Base-by-base conservation (phyloP, 2,888 invertebrate species). In the Noctua fimbriata region DNA sequence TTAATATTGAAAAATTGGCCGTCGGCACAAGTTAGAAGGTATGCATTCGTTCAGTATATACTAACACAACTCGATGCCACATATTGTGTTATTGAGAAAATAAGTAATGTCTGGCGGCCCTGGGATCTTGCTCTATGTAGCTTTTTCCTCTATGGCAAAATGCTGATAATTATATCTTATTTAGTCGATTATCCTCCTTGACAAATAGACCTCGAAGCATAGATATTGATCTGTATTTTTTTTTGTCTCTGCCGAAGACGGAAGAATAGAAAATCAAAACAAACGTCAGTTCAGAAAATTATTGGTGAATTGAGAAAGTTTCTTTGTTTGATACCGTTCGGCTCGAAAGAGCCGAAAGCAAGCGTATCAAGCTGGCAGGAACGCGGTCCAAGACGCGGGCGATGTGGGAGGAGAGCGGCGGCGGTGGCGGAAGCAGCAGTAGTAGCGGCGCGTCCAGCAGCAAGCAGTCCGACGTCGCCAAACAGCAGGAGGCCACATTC, bases 401-500 rank as follows among this genome's bases (percentile, higher is more conserved):
- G 60, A 91, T 89, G 92, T 89, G 90, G 90, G 91, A 90, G 75
- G 90, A 89, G 65, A 87, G 82, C 49, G 80, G 84, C 49, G 81
- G 67, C 16, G 67, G 44, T 3, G 77, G 58, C 7, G 44, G 87
- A 65, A 80, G 85, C 65, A 79, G 82, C 58, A 85, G 81, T 36
- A 67, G 85, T 80, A 80, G 79, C 73, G 47, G 80, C 73, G 67
- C 84, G 5, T 82, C 81, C 67, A 77, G 72, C 67, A 74, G 79
- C 66, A 78, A 86, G 76, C 80, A 76, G 60, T 75, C 78, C 0
- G 89, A 91, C 24, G 58, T 79, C 18, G 70, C 87, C 7, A 92
- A 92, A 79, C 90, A 90, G 49, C 91, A 91, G 21, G 95, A 93
- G 32, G 88, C 91, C 6, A 88, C 94, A 67, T 98, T 98, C 93